Conservation (phyloP, 2,888 invertebrate species). For the Troides aeacus region DNA sequence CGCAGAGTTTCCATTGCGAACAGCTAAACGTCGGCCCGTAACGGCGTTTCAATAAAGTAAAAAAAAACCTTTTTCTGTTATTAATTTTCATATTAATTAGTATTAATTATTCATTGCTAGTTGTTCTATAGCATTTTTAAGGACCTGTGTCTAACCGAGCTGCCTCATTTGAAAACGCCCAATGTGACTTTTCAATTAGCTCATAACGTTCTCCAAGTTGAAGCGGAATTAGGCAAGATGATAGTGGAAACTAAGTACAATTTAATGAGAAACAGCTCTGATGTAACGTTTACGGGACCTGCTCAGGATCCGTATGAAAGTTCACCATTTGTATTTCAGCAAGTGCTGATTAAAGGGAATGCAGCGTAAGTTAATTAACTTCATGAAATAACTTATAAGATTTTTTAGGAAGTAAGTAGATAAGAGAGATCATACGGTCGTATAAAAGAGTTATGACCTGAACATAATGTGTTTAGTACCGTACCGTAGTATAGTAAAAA, state of each 20-base stretch:
- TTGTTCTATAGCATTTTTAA: conserved; percentile 40
- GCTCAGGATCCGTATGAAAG: conserved; percentile 36
- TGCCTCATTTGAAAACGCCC: conserved; percentile 45
- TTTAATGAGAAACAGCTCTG: conserved; percentile 50
- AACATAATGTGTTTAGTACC: too few species aligned
- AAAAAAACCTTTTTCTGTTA: not conserved
- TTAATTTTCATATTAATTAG: conserved; percentile 1
- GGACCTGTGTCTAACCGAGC: conserved; percentile 42
- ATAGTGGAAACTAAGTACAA: conserved; percentile 49
- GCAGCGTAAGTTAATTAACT: conserved; percentile 50
- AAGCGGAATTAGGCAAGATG: conserved; percentile 49
- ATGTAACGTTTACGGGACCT: conserved; percentile 37
- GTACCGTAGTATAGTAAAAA: too few species aligned
- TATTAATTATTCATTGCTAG: not conserved
- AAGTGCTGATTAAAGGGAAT: conserved; percentile 47
- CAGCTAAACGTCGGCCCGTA: too few species aligned
- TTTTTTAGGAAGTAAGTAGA: not conserved
- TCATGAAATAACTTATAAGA: not conserved
- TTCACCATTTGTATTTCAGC: conserved; percentile 58
- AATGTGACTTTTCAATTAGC: conserved; percentile 47
- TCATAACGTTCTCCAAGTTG: conserved; percentile 48
- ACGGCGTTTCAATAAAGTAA: too few species aligned
- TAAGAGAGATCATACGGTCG: too few species aligned
- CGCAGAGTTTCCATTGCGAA: too few species aligned
- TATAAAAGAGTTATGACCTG: too few species aligned